Evolutionary conservation across 2,113 vertebrate species (phyloP).

Genomic region (Rousettus leschenaultii): DNA sequence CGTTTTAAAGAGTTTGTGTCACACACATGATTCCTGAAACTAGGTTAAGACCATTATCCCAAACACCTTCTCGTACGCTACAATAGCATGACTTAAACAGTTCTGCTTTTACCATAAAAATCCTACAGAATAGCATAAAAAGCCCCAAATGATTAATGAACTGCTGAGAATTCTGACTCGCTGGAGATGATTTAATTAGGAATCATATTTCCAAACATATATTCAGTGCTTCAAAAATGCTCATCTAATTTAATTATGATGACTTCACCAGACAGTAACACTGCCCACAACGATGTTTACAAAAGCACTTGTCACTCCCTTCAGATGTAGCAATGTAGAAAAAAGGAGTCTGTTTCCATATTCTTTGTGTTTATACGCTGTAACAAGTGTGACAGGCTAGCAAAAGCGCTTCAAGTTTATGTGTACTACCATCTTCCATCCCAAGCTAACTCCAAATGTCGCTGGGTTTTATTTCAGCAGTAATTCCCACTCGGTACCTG

Average conservation of each 20-base stretch:
- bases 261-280: slow-evolving; percentile 62
- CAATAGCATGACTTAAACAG: slow-evolving; percentile 7
- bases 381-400: slow-evolving; percentile 57
- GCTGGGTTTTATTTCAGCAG: background rate
- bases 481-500: background rate
- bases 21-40: background rate
- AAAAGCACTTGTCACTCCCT: slow-evolving; percentile 65
- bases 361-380: slow-evolving; percentile 55
- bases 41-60: background rate
- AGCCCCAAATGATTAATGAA: slow-evolving; percentile 66
- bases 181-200: slow-evolving; percentile 45
- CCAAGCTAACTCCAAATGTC: background rate
- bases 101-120: slow-evolving; percentile 58
- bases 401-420: background rate
- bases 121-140: slow-evolving; percentile 33
- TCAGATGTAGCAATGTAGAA: slow-evolving; percentile 62
- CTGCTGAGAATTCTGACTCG: slow-evolving; percentile 62
- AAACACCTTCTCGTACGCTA: background rate
- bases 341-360: slow-evolving; percentile 44
- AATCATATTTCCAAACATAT: slow-evolving; percentile 58
- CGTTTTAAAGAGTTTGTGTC: background rate
- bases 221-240: slow-evolving; percentile 56
- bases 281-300: slow-evolving; percentile 62
- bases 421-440: background rate
- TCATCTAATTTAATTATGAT: slow-evolving; percentile 60